Evolutionary conservation across 1,140 invertebrate genomes (phyloP), one percentile per base, ranked within the genome.

Genomic region (Branchinecta lynchi): DNA sequence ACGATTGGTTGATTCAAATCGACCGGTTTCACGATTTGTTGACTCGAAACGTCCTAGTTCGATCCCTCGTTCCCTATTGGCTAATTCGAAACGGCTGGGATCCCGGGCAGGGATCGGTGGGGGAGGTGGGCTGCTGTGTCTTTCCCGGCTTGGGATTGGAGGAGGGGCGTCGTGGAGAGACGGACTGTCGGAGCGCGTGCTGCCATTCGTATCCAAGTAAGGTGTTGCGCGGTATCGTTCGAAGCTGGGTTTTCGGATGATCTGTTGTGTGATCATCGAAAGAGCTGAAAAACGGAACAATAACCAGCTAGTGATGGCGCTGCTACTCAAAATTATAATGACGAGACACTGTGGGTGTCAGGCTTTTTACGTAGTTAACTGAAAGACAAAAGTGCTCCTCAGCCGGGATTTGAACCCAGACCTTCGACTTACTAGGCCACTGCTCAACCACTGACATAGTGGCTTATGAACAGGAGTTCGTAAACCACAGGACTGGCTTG

Each of bases 171-270:
- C 67, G 17, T 69, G 68, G 66, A 73, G 67, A 72, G 87, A 82
- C 0, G 91, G 90, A 79, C 89, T 92, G 75, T 94, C 91, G 0
- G 91, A 93, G 43, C 92, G 82, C 9, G 90, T 91, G 76, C 89
- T 92, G 17, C 88, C 89, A 15, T 89, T 89, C 65, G 89, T 92
- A 73, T 93, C 91, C 65, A 92, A 80, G 0, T 89, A 90, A 0
- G 91, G 90, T 78, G 89, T 92, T 8, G 87, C 87, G 68, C 89
- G 82, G 68, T 88, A 86, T 60, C 88, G 81, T 77, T 95, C 91
- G 70, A 93, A 83, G 77, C 89, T 92, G 15, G 90, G 88, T 76
- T 92, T 92, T 67, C 90, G 83, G 72, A 87, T 91, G 8, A 93
- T 80, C 77, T 92, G 92, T 51, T 84, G 84, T 73, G 84, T 84